Base-by-base conservation (phyloP, 1,140 invertebrate genomes). In the Diabrotica undecimpunctata region DNA sequence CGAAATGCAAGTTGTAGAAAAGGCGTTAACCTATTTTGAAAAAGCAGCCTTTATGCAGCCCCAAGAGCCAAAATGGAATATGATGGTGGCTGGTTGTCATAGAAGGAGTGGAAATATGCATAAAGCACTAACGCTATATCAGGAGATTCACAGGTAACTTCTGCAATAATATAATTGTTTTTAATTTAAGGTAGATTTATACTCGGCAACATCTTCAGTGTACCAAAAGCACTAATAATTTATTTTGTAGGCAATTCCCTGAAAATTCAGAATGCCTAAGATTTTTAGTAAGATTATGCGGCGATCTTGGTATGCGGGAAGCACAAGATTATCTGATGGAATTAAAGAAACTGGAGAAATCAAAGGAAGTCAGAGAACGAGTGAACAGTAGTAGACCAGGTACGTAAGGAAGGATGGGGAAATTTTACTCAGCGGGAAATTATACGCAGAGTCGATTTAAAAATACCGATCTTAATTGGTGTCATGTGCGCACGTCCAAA, bases 1-100 rank as follows among this genome's bases (percentile, higher is more conserved):
- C 62, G 92, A 95, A 73, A 87, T 94, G 73, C 91, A 95, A 81
- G 81, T 86, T 13, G 87, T 91, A 51, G 95, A 97, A 77, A 95
- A 95, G 80, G 94, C 95, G 5, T 84, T 96, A 51, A 83, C 82
- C 25, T 96, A 93, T 79, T 96, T 96, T 78, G 90, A 96, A 79
- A 87, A 89, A 76, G 94, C 95, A 0, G 87, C 92, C 6, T 81
- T 94, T n/a, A 87, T 95, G 72, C 90, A 95, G 79, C 94, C 94
- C 1, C 87, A 87, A 70, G 87, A 95, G 75, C 88, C 91, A 0
- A 90, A 92, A 76, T 93, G 94, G 88, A 86, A 90, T 74, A 81
- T 96, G 67, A 87, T 93, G 77, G 89, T 94, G 37, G 94, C 93
- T 14, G 89, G 90, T 39, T 94, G 92, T 80, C 86, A 94, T 71